phyloP scores from a whole-genome alignment of 2,888 invertebrate species.

The Thymelicus lineola region DNA sequence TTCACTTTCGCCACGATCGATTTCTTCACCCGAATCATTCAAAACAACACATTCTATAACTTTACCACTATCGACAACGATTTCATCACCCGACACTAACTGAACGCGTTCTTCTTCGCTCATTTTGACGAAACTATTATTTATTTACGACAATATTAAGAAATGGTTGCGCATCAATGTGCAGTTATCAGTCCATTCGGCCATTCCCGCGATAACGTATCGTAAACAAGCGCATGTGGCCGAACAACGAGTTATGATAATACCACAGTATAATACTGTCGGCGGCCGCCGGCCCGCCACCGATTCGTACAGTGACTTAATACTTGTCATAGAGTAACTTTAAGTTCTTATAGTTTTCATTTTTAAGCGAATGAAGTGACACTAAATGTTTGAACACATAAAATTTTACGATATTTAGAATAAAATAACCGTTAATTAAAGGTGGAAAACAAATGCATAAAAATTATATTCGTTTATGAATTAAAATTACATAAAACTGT shows the following conservation, averaged over 20 bases:
- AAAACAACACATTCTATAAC: not conserved
- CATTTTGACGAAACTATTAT: conserved; percentile 52
- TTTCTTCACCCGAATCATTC: conserved; percentile 11
- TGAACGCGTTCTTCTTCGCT: conserved; percentile 60
- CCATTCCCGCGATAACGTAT: conserved; percentile 58
- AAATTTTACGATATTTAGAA: too few relatives aligned
- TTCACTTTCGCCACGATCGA: conserved; percentile 14
- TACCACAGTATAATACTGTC: too few relatives aligned
- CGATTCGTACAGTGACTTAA: conserved; percentile 60
- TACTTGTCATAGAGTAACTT: conserved; percentile 47
- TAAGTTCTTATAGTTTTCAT: too few relatives aligned
- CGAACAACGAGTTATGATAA: conserved; percentile 48
- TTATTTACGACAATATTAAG: conserved; percentile 17
- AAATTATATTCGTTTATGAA: too few relatives aligned
- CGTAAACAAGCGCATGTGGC: conserved; percentile 47
- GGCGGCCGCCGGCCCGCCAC: conserved; percentile 53
- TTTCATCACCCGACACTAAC: conserved; percentile 33
- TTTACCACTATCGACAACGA: conserved; percentile 5
- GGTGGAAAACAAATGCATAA: too few relatives aligned
- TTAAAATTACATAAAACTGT: too few relatives aligned
- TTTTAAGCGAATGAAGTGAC: too few relatives aligned
- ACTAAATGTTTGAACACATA: too few relatives aligned
- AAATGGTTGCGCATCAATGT: conserved; percentile 39
- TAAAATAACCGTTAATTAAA: too few relatives aligned
- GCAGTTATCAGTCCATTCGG: conserved; percentile 52